These are phyloP conservation scores for Sphaerophoria taeniata DNA, from an alignment of 2,888 invertebrate genomes.

Conservation along the genomic window DNA sequence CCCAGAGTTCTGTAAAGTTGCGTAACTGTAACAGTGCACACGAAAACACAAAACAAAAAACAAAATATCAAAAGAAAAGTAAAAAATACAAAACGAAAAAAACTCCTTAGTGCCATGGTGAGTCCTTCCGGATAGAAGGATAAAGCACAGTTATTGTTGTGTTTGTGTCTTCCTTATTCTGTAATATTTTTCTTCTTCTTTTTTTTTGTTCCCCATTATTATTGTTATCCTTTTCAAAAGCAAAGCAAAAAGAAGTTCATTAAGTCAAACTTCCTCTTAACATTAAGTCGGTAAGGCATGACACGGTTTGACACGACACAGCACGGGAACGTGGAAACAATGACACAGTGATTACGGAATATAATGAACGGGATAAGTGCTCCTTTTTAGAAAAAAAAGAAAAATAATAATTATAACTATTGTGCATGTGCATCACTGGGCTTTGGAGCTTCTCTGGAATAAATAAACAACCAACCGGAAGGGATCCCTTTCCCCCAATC, in stretches of 20 bases:
- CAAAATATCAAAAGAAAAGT: neutral
- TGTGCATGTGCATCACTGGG: conserved; percentile 62
- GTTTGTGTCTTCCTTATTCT: conserved; percentile 36
- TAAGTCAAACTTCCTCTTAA: conserved; percentile 64
- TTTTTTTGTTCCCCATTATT: neutral
- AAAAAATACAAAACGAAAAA: neutral
- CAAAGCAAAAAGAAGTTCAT: conserved; percentile 71
- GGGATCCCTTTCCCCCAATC: neutral
- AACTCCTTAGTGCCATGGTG: conserved; percentile 37
- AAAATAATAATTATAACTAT: conserved; percentile 45
- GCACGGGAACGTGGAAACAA: conserved; percentile 44
- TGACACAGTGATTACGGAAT: conserved; percentile 66
- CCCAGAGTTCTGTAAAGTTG: conserved; percentile 63
- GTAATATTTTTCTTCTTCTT: neutral
- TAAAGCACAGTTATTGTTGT: conserved; percentile 22
- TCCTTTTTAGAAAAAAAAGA: conserved; percentile 58
- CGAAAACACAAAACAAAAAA: conserved; percentile 5
- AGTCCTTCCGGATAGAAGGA: conserved; percentile 61
- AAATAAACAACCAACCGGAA: conserved; percentile 11
- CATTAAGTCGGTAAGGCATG: conserved; percentile 13
- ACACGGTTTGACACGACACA: too few relatives aligned
- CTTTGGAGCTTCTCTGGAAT: conserved; percentile 24
- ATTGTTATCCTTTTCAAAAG: conserved; percentile 43
- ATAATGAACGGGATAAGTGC: conserved; percentile 70
- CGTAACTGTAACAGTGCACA: conserved; percentile 47